A percentile compares a stretch with the other conserved stretches of the same genome.
phyloP scores from a whole-genome alignment of 1,140 invertebrate species.

The Heliconius himera region DNA sequence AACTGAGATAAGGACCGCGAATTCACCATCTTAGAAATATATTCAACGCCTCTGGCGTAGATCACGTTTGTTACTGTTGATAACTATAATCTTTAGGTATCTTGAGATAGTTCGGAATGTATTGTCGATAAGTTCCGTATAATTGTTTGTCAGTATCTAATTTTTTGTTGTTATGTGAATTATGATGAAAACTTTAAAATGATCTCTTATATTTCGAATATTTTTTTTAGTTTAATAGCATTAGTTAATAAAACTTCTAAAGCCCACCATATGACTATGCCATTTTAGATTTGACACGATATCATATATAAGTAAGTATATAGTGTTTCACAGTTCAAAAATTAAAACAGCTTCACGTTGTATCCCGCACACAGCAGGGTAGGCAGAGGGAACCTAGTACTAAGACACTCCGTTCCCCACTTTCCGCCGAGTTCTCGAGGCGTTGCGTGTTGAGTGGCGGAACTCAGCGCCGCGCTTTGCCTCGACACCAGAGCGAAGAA shows the following conservation, averaged over 20 bases:
- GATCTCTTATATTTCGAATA: no score
- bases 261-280: neutral
- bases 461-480: no score
- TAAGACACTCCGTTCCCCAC: no score
- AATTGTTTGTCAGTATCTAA: neutral
- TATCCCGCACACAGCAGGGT: no score
- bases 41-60: conserved; percentile 43
- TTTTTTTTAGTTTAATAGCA: no score
- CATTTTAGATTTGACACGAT: neutral
- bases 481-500: no score
- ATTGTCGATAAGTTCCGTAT: neutral
- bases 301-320: neutral
- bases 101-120: conserved; percentile 37
- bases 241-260: neutral
- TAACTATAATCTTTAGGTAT: conserved; percentile 45
- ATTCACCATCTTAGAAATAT: conserved; percentile 53
- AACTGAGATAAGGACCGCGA: conserved; percentile 57
- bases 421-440: no score
- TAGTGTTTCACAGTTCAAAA: neutral
- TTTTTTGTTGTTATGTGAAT: neutral
- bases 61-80: conserved; percentile 49
- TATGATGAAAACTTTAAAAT: no score
- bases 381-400: no score
- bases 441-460: no score
- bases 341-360: no score